phyloP scores from a whole-genome alignment of 2,888 invertebrate species.

The Luffia ferchaultella region DNA sequence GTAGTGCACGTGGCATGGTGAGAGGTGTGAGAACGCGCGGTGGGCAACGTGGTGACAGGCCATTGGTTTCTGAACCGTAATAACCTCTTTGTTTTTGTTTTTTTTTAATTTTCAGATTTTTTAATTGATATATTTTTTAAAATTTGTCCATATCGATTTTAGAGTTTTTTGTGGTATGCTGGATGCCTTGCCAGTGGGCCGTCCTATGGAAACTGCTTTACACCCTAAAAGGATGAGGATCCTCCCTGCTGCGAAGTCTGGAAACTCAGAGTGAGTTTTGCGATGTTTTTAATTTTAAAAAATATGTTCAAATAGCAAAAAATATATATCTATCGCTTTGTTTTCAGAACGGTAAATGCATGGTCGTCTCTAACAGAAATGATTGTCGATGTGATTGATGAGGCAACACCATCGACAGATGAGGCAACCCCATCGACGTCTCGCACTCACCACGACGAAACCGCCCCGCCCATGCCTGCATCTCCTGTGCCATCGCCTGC shows the following conservation, averaged over 20 bases:
- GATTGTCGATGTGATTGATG: not conserved
- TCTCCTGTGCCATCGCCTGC: slow-evolving; percentile 1
- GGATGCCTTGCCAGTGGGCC: slow-evolving; percentile 2
- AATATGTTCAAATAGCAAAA: not conserved
- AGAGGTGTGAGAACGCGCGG: not conserved
- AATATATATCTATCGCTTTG: slow-evolving; percentile 1
- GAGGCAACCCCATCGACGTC: too few species aligned
- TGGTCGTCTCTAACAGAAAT: not conserved
- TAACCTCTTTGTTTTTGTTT: too few species aligned
- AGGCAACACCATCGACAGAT: too few species aligned
- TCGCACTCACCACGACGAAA: too few species aligned
- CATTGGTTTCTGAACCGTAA: too few species aligned
- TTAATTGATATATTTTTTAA: slow-evolving; percentile 1
- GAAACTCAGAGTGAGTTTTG: not conserved
- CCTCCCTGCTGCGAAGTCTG: not conserved
- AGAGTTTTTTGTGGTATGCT: slow-evolving; percentile 1
- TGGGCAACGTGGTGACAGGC: slow-evolving; percentile 2
- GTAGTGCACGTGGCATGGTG: not conserved
- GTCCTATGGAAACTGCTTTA: not conserved
- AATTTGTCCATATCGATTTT: not conserved
- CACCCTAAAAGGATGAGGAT: slow-evolving; percentile 2
- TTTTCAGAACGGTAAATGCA: too few species aligned
- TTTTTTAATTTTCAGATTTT: too few species aligned
- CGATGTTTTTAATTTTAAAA: not conserved
- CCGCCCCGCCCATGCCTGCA: not conserved